Base-by-base conservation (phyloP, 2,888 invertebrate genomes). In the Sylvicola cinctus region DNA sequence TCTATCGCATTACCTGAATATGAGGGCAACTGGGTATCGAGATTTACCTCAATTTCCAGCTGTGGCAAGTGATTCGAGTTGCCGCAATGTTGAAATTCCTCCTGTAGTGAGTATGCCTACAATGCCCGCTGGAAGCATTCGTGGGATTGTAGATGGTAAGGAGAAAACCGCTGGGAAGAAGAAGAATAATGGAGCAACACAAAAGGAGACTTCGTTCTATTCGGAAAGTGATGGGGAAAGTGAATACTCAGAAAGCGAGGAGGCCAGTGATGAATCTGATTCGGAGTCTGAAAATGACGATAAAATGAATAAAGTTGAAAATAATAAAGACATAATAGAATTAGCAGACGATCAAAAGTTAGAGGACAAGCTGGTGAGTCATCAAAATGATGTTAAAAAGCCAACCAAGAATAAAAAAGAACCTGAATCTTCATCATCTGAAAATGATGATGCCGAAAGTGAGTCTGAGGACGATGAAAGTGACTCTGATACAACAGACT, bases 1-100 rank as follows among this genome's bases (percentile, higher is more conserved):
- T 0, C 61, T 99, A 35, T 95, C 96, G 0, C 95, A 95, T 61
- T 87, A 88, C 53, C 68, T 96, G 38, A 91, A 93, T 47, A 63
- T 70, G 46, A 67, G 77, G 37, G 85, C 91, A 2, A 66, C 62
- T 26, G 93, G 90, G 4, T 98, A 98, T 62, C 75, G 83, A 41
- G 73, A 88, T 38, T 63, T 98, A 43, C 91, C 95, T 0, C 54
- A 66, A 2, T 83, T 87, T 53, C 93, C 96, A 0, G 66, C 68
- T 33, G 61, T 62, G 5, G 68, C 81, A 0, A 77, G 81, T 1
- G 81, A 81, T 49, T 64, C 80, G 1, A 60, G 66, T 2, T 73
- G 81, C 1, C 64, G 93, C n/a, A 79, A 83, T 51, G 76, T 83
- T 3, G 70, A 66, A 41, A 54, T 61, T 10, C 49, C 58, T 8